Evolutionary conservation across 2,797 vertebrate genomes (phyloP), one percentile per base, ranked within the genome.

Genomic region (Sebastiscus albofasciatus): DNA sequence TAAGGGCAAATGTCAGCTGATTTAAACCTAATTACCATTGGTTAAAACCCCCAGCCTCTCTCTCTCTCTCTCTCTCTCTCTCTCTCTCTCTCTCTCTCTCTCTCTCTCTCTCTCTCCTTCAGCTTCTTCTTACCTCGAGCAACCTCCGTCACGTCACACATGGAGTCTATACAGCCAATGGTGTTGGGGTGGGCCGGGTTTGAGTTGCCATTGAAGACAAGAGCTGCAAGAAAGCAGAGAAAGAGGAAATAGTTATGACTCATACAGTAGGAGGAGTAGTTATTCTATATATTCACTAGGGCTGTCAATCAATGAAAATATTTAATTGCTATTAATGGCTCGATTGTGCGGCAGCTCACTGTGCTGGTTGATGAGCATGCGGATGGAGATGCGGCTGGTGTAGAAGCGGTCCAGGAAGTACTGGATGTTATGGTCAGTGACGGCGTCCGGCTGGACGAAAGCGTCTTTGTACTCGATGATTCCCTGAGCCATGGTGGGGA

Each of bases 361-460:
- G 94, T 97, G 97, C 91, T 98, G 97, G 94, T 98, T 98, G 93
- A 98, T 94, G 59, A 98, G 96, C 97, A 98, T 98, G 69, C 97
- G 97, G 87, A 97, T 98, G 86, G 97, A 98, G 88, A 98, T 97
- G 60, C 97, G 96, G 93, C 96, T 97, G 95, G 97, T 96, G 95
- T 97, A 98, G 94, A 98, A 97, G 72, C 97, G 96, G 82, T 98
- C 97, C 27, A 98, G 93, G 93, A 98, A 98, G 86, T 98, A 98
- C 85, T 98, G 97, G 82, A 97, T 96, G 93, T 97, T 97, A 85
- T 97, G 97, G 94, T 96, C 96, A 66, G 96, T 96, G 42, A 96
- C 95, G 0, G 96, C 91, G 69, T 97, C 97, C 1, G 95, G 96
- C 1, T 80, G 87, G 14, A 95, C 94, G 0, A 96, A 97, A 0